A percentile compares a stretch with the other conserved stretches of the same genome.
phyloP scores from a whole-genome alignment of 2,113 vertebrate genomes.

The Bufo bufo region DNA sequence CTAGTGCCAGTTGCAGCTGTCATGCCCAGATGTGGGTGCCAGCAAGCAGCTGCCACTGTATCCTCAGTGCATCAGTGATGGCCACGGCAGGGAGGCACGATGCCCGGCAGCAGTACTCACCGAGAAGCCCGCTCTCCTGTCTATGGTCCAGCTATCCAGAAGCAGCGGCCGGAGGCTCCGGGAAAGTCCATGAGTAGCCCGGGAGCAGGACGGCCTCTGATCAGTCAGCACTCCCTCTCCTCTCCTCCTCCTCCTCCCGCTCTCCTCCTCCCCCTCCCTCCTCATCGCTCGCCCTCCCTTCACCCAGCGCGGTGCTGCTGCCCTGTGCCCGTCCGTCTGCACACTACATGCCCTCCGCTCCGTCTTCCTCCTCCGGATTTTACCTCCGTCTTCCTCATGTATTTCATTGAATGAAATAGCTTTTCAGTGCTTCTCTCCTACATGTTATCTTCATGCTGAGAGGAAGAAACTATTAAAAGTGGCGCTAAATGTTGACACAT shows the following conservation, averaged over 20 bases:
- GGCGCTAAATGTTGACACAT: too few species aligned
- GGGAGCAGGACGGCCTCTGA: slow-evolving; percentile 57
- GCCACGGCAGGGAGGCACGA: background rate
- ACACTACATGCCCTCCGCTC: background rate
- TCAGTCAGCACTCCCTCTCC: slow-evolving; percentile 30
- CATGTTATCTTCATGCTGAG: background rate
- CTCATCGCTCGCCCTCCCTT: background rate
- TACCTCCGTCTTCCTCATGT: background rate
- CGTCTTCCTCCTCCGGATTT: background rate
- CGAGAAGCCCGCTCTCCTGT: background rate
- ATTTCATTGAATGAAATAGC: background rate
- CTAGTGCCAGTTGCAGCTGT: slow-evolving; percentile 15
- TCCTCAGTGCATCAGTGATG: background rate
- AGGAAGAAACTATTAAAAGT: too few species aligned
- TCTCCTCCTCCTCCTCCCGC: background rate
- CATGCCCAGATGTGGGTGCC: slow-evolving; percentile 23
- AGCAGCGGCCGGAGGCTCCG: slow-evolving; percentile 46
- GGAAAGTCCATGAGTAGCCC: slow-evolving; percentile 57
- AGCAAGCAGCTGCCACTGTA: background rate
- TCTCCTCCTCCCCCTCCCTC: background rate
- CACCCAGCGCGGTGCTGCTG: background rate
- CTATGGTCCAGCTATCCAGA: slow-evolving; percentile 36
- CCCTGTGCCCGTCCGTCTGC: background rate
- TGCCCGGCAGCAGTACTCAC: background rate
- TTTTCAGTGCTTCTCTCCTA: background rate